These are phyloP conservation scores for Meliscaeva auricollis DNA, from an alignment of 2,888 invertebrate species.

Conservation along the genomic window DNA sequence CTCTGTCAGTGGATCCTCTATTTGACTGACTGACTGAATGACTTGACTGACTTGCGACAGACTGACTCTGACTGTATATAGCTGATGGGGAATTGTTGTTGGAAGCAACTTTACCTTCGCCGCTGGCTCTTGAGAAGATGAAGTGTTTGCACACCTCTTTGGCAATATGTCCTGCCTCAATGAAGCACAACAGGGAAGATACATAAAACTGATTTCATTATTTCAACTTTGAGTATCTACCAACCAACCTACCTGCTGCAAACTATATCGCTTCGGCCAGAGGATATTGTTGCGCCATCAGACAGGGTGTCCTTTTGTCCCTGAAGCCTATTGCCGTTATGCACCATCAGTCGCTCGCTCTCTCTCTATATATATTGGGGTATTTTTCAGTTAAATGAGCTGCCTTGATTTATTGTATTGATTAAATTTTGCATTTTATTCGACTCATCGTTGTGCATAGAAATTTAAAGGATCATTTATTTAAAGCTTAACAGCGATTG, in stretches of 20 bases:
- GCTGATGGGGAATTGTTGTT: constrained; percentile 5
- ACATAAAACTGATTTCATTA: constrained; percentile 72
- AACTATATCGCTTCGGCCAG: constrained; percentile 10
- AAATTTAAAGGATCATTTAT: constrained; percentile 7
- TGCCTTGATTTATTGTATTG: constrained; percentile 58
- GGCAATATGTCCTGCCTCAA: constrained; percentile 60
- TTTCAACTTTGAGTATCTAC: constrained; percentile 36
- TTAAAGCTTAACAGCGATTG: constrained; percentile 13
- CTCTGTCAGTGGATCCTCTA: constrained; percentile 47
- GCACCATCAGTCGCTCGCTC: neutral
- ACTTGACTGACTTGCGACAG: constrained; percentile 27
- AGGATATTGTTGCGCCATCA: constrained; percentile 13
- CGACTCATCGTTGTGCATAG: too few species aligned
- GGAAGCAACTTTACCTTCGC: neutral
- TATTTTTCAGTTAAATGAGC: constrained; percentile 36
- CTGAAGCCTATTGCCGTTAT: neutral
- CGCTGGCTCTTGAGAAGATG: constrained; percentile 31
- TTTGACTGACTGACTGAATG: constrained; percentile 37
- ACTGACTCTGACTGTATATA: too few species aligned
- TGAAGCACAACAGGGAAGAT: constrained; percentile 58
- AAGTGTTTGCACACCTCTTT: constrained; percentile 75
- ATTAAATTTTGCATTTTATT: constrained; percentile 64
- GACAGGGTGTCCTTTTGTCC: constrained; percentile 12
- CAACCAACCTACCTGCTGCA: too few species aligned
- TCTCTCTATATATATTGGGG: too few species aligned